These are phyloP conservation scores for Oscheius sp. DNA, from an alignment of 2,888 invertebrate genomes.

Conservation along the genomic window DNA sequence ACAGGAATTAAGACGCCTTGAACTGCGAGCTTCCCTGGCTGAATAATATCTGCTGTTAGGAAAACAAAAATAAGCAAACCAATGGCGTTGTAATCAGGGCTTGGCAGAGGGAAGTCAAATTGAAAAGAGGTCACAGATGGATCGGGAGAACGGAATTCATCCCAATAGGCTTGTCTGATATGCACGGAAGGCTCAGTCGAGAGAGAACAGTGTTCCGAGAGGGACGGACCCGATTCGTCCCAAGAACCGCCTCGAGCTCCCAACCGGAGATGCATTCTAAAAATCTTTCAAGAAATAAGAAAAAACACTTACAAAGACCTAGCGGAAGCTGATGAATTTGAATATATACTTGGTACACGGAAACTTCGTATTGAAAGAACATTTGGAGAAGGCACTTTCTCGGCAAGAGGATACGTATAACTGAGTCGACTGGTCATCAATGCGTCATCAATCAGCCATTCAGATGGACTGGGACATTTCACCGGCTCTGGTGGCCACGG, in stretches of 20 bases:
- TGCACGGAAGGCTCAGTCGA: constrained; percentile 67
- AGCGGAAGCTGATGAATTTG: constrained; percentile 60
- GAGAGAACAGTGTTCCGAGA: constrained; percentile 64
- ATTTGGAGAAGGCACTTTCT: constrained; percentile 35
- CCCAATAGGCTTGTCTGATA: constrained; percentile 59
- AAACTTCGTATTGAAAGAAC: constrained; percentile 43
- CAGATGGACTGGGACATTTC: constrained; percentile 20
- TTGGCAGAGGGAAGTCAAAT: constrained; percentile 56
- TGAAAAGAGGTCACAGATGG: constrained; percentile 66
- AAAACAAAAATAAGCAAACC: constrained; percentile 32
- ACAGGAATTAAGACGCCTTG: constrained; percentile 53
- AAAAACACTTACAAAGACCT: constrained; percentile 51
- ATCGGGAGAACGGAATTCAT: constrained; percentile 62
- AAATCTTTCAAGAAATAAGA: not conserved
- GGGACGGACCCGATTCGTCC: constrained; percentile 63
- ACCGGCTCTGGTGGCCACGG: constrained; percentile 13
- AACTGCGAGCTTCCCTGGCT: constrained; percentile 49
- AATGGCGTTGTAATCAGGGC: constrained; percentile 59
- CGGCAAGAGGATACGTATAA: constrained; percentile 20
- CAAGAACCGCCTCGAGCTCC: constrained; percentile 56
- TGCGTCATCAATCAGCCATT: constrained; percentile 31
- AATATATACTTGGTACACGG: constrained; percentile 50
- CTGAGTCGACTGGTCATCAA: constrained; percentile 26
- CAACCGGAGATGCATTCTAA: constrained; percentile 18
- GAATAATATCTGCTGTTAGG: constrained; percentile 18